Base-by-base conservation (phyloP, 2,888 invertebrate species). In the Drosophila lutescens region DNA sequence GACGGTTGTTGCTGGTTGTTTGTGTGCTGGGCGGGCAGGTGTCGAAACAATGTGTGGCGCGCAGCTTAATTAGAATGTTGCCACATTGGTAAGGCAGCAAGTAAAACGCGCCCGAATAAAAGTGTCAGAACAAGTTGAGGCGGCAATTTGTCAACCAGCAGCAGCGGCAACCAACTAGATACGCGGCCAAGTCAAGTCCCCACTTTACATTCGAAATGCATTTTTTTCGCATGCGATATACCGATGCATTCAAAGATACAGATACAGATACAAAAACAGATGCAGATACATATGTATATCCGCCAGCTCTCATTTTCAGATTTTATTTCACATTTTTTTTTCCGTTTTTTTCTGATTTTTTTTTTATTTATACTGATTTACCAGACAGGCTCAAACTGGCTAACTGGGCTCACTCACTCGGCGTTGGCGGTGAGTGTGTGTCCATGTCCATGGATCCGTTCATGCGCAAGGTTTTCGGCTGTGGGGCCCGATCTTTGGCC, bases 371-470 rank as follows among this genome's bases (percentile, higher is more conserved):
- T 26, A 20, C 26, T 7, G 26, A 47, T 30, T 13, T n/a, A n/a
- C 15, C 47, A 47, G 30, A 47, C 47, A 47, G 32, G 32, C 32
- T 34, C 13, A 12, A 23, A 36, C 44, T 56, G 65, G 63, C 47
- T 15, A 41, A 49, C 49, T 49, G 17, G 54, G 65, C 51, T 23
- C 26, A 58, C 43, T 40, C 30, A 46, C 62, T 50, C 58, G 55
- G 58, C 20, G 20, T 50, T 55, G 55, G 58, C 20, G 20, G 26
- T 66, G 70, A 56, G 78, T 77, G 77, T 73, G 71, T 87, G 78
- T 77, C 84, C 80, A 82, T 90, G 90, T 91, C 90, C 90, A 91
- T 90, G 90, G 90, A 90, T 89, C 86, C 89, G 90, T 91, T 90
- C 90, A 90, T 90, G 90, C 90, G 90, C 90, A 90, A 90, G 90